Conservation (phyloP, 2,113 vertebrate species). For the Furnarius figulus region DNA sequence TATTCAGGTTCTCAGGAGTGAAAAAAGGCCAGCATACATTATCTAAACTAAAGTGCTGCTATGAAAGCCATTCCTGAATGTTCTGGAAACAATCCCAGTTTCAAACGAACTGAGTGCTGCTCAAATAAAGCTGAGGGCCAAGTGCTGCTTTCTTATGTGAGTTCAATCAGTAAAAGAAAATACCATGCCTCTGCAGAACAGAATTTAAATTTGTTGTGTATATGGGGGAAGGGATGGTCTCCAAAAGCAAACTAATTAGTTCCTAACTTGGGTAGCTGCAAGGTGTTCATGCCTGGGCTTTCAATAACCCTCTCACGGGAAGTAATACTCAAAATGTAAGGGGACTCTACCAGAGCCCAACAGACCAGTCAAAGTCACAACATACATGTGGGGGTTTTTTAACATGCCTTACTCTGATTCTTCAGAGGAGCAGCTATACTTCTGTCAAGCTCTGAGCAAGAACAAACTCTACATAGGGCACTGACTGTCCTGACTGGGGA, state of each 20-base stretch:
- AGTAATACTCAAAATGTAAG: background rate
- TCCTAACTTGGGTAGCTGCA: background rate
- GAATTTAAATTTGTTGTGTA: background rate
- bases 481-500: background rate
- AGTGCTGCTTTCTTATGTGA: background rate
- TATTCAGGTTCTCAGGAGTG: constrained; percentile 21
- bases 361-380: background rate
- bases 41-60: constrained; percentile 47
- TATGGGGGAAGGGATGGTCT: background rate
- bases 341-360: background rate
- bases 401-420: background rate
- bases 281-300: background rate
- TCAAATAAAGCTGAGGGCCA: constrained; percentile 28
- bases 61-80: constrained; percentile 47
- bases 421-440: background rate
- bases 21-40: constrained; percentile 40
- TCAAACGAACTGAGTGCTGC: constrained; percentile 30
- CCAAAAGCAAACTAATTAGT: background rate
- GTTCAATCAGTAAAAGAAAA: constrained; percentile 6
- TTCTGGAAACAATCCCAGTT: constrained; percentile 50
- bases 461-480: background rate
- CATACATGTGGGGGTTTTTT: accelerated
- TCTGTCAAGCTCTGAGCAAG: background rate
- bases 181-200: background rate
- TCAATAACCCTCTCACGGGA: background rate